These are phyloP conservation scores for Chrysopilus asiliformis DNA, from an alignment of 2,888 invertebrate species.

Conservation along the genomic window DNA sequence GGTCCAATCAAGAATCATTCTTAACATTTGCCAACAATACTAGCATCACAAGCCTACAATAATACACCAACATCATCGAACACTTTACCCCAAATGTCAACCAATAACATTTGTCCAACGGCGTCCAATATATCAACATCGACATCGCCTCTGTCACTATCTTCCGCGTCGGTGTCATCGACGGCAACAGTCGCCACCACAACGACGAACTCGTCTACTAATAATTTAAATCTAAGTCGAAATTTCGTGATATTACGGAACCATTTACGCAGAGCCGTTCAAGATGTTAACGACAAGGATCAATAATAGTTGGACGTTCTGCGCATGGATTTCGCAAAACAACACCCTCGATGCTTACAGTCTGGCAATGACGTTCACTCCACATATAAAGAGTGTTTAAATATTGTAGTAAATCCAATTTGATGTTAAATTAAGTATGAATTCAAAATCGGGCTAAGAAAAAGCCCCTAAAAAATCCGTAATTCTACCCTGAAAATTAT, in stretches of 20 bases:
- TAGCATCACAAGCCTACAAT: slow-evolving; percentile 27
- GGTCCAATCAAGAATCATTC: slow-evolving; percentile 41
- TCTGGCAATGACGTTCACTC: too few relatives aligned
- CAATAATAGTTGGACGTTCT: too few relatives aligned
- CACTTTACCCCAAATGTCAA: slow-evolving; percentile 13
- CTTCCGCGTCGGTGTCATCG: slow-evolving; percentile 23
- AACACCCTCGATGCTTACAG: too few relatives aligned
- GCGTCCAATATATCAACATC: background rate
- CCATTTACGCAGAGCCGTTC: slow-evolving; percentile 29
- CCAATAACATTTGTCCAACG: background rate
- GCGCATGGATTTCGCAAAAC: too few relatives aligned
- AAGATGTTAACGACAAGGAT: slow-evolving; percentile 11
- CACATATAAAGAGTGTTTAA: too few relatives aligned
- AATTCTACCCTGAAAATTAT: slow-evolving; percentile 1
- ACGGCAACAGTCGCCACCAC: slow-evolving; percentile 16
- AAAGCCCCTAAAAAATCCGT: slow-evolving; percentile 1
- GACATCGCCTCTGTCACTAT: background rate
- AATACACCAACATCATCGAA: background rate
- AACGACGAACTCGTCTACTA: slow-evolving; percentile 21
- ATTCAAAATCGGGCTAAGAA: background rate
- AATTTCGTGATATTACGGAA: slow-evolving; percentile 34
- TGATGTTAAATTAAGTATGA: background rate
- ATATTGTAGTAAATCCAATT: slow-evolving; percentile 4
- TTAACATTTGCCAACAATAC: slow-evolving; percentile 37
- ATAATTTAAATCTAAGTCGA: slow-evolving; percentile 30